phyloP scores from a whole-genome alignment of 2,888 invertebrate genomes.

The Alloscopus bannaensis region DNA sequence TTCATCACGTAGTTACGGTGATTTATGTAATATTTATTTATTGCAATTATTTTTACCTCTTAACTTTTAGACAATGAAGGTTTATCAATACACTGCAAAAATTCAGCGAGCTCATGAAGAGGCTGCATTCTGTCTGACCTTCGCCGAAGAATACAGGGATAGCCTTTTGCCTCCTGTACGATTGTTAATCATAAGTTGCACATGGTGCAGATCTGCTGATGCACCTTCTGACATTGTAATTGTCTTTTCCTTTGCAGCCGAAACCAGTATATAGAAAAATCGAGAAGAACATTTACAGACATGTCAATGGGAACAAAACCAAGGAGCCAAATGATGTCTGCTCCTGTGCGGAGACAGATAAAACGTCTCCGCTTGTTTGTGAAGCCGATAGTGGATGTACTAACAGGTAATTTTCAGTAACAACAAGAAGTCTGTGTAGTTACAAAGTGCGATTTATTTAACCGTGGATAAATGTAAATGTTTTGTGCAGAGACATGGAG shows the following conservation, averaged over 20 bases:
- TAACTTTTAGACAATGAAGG: slow-evolving; percentile 59
- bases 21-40: slow-evolving; percentile 12
- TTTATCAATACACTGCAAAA: slow-evolving; percentile 62
- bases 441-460: not conserved
- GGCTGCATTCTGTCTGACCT: slow-evolving; percentile 54
- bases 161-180: slow-evolving; percentile 34
- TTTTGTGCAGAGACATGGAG: slow-evolving; percentile 61
- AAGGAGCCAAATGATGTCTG: slow-evolving; percentile 51
- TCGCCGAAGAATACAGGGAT: slow-evolving; percentile 60
- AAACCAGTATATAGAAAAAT: slow-evolving; percentile 69
- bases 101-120: slow-evolving; percentile 67
- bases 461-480: not conserved
- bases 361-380: slow-evolving; percentile 20
- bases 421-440: not conserved
- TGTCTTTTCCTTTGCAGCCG: slow-evolving; percentile 52
- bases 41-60: slow-evolving; percentile 13
- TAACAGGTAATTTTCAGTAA: slow-evolving; percentile 56
- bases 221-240: no score
- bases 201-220: not conserved
- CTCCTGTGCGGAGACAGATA: slow-evolving; percentile 45
- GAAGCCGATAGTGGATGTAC: slow-evolving; percentile 61
- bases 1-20: not conserved
- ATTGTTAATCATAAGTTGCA: slow-evolving; percentile 10
- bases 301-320: slow-evolving; percentile 11
- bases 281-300: slow-evolving; percentile 67